phyloP scores from a whole-genome alignment of 35 echinoderm and acorn worm genomes.

The Apostichopus californicus region DNA sequence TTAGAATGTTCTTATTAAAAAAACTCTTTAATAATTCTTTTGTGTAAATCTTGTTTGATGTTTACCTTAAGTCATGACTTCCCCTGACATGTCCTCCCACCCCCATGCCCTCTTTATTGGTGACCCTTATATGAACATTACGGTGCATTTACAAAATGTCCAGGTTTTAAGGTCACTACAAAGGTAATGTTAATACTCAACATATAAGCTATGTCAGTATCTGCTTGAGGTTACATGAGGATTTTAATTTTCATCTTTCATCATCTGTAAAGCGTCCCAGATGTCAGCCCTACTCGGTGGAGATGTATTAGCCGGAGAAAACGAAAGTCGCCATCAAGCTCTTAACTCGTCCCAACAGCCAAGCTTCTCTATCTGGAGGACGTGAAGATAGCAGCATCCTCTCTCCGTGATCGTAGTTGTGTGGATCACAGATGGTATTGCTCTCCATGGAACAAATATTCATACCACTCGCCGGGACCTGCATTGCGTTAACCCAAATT shows the following conservation, averaged over 20 bases:
- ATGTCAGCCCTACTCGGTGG: constrained; percentile 86
- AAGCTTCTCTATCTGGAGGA: constrained; percentile 84
- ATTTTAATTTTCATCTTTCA: not conserved
- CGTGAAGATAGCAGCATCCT: constrained; percentile 24
- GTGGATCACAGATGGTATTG: not conserved
- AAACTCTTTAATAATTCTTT: no score
- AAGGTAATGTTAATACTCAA: no score
- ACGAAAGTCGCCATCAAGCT: not conserved
- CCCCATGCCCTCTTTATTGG: not conserved
- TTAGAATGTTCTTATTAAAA: no score
- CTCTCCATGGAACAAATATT: not conserved
- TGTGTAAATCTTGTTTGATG: no score
- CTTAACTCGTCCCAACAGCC: constrained; percentile 54
- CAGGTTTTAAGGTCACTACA: no score
- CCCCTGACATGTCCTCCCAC: no score
- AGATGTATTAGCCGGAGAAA: constrained; percentile 88
- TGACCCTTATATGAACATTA: not conserved
- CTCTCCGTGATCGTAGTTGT: no score
- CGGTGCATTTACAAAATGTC: no score
- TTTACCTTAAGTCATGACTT: no score
- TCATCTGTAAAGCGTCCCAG: constrained; percentile 75
- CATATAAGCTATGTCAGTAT: no score
- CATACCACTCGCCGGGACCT: no score
- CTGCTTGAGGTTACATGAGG: not conserved
- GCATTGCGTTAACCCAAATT: no score